Base-by-base conservation (phyloP, 2,797 vertebrate genomes). In the Harpagifer antarcticus region DNA sequence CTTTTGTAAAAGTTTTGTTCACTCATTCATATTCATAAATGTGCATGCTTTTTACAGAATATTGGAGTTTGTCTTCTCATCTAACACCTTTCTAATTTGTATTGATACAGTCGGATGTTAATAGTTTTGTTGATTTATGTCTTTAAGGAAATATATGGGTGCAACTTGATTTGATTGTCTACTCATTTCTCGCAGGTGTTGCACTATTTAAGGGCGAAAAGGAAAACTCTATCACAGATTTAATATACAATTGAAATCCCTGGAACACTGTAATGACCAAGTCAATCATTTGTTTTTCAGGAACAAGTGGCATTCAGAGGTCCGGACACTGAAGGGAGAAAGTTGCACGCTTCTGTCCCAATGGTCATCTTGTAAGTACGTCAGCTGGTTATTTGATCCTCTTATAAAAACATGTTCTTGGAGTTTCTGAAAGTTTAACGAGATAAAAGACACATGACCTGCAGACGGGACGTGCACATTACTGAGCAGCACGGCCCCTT, bases 341-440 rank as follows among this genome's bases (percentile, higher is more conserved):
- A 31, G 20, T 14, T 17, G 54, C 81, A n/a, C 20, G 63, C 23
- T n/a, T 15, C 59, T 20, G 73, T 78, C 65, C 54, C 58, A 23
- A 0, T 19, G 13, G 37, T 72, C 47, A 17, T 85, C 55, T 65
- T 77, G 79, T 85, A 72, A 86, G 82, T 88, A 78, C 63, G 57
- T 78, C 45, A 68, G 13, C 17, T 13, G 54, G 31, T n/a, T 74
- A 40, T 52, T 76, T 72, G 52, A 72, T 74, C 31, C n/a, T 27
- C 23, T 61, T 23, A 13, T 65, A 3, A 67, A 70, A 69, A 42
- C 63, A 64, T 16, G 64, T 20, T 74, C 43, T 31, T 11, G 16
- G 31, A 40, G 6, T 68, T 79, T 63, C 5, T 59, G 12, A 61
- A 55, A 31, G 40, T 52, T 58, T 68, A 27, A 45, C 48, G 37